phyloP scores from a whole-genome alignment of 2,888 invertebrate species.

The Anorthoa munda region DNA sequence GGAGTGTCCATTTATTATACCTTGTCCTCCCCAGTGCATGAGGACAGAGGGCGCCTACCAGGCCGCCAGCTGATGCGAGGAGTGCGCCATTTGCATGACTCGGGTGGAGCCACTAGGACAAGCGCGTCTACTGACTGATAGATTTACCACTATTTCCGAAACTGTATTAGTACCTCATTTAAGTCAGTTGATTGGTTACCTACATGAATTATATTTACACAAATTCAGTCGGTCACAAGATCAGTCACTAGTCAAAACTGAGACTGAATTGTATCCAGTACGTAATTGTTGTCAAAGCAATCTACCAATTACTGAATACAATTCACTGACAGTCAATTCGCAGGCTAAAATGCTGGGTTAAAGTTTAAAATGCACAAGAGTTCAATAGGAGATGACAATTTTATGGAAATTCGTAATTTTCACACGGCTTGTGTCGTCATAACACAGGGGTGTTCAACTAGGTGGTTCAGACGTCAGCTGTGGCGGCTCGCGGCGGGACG shows the following conservation, averaged over 20 bases:
- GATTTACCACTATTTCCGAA: neutral
- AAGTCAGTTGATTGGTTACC: neutral
- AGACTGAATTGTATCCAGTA: too few relatives aligned
- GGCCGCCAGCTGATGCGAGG: neutral
- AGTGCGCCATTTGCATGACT: too few relatives aligned
- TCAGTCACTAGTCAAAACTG: too few relatives aligned
- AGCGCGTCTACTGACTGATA: neutral
- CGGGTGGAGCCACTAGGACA: too few relatives aligned
- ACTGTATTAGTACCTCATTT: neutral
- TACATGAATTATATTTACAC: too few relatives aligned
- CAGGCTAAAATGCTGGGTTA: neutral
- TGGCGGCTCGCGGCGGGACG: neutral
- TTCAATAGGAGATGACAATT: too few relatives aligned
- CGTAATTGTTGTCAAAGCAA: too few relatives aligned
- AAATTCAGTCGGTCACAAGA: too few relatives aligned
- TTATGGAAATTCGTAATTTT: too few relatives aligned
- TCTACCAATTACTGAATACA: neutral
- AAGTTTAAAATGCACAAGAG: neutral
- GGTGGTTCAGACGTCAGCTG: neutral
- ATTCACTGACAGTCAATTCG: neutral
- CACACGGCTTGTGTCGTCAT: neutral
- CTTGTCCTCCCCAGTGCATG: neutral
- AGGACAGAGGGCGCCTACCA: neutral
- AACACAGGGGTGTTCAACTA: neutral
- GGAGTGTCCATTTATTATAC: neutral